Evolutionary conservation across 2,888 invertebrate species (phyloP).

Genomic region (Phymatocera aterrima): DNA sequence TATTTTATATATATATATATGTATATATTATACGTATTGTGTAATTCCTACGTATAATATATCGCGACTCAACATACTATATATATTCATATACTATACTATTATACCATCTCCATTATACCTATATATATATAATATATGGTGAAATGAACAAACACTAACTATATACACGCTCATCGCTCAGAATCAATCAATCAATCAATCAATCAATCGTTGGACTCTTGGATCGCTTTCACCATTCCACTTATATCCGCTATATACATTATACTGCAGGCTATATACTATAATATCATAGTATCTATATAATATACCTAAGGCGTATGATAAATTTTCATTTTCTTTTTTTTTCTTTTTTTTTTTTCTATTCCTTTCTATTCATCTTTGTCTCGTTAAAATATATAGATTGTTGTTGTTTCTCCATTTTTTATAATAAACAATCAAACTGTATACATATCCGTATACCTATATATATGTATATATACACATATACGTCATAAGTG

Average conservation of each 20-base stretch:
- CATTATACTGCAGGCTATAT: no score
- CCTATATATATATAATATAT: slow-evolving; percentile 44
- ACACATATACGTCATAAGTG: no score
- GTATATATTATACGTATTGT: background rate
- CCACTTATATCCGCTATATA: no score
- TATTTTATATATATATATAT: background rate
- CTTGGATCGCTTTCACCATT: slow-evolving; percentile 73
- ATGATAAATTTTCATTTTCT: no score
- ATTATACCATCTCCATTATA: slow-evolving; percentile 53
- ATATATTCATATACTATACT: slow-evolving; percentile 58
- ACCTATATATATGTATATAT: no score
- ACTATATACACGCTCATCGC: slow-evolving; percentile 68
- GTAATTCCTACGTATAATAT: background rate
- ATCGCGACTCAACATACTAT: no score
- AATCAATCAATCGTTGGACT: slow-evolving; percentile 73
- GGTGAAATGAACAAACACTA: slow-evolving; percentile 72
- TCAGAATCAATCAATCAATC: no score
- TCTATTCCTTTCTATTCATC: background rate
- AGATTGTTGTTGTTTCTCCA: no score
- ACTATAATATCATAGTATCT: slow-evolving; percentile 9
- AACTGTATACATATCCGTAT: no score
- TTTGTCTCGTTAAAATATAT: no score
- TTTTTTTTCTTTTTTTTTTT: background rate
- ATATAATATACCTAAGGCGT: background rate
- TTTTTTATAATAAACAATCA: no score